Evolutionary conservation across 2,797 vertebrate species (phyloP).

Genomic region (Ctenopoma multispine): DNA sequence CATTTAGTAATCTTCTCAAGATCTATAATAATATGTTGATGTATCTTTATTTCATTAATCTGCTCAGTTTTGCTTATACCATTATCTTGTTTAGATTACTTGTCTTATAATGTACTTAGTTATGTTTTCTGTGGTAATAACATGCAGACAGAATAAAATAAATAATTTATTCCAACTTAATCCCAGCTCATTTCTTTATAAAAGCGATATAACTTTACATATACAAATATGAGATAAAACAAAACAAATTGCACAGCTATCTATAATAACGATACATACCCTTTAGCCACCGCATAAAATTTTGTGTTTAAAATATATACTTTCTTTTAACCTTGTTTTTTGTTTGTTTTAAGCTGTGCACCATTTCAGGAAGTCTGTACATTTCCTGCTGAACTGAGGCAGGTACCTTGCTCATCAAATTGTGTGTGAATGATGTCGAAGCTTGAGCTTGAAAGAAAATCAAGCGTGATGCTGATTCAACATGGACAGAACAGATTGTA

Average conservation of each 20-base stretch:
- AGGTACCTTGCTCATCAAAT: constrained; percentile 18
- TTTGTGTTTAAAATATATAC: constrained; percentile 13
- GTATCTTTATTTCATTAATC: neutral
- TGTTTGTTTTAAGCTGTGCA: constrained; percentile 29
- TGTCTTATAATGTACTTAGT: constrained; percentile 2
- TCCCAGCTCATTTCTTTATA: constrained; percentile 49
- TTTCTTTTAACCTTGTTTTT: constrained; percentile 15
- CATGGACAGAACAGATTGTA: neutral
- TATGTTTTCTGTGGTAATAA: constrained; percentile 21
- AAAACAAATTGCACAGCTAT: neutral
- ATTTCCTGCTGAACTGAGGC: constrained; percentile 15
- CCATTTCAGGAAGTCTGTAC: constrained; percentile 9
- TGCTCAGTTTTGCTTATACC: neutral
- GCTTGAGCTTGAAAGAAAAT: constrained; percentile 11
- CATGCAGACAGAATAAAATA: constrained; percentile 44
- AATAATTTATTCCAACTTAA: constrained; percentile 74
- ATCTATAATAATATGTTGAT: neutral
- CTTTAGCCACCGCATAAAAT: constrained; percentile 22
- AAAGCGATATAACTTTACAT: constrained; percentile 56
- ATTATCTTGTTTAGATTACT: constrained; percentile 4
- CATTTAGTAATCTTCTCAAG: neutral
- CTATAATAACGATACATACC: neutral
- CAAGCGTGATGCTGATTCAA: constrained; percentile 8
- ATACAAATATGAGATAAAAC: constrained; percentile 2
- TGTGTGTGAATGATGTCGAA: constrained; percentile 8